phyloP scores from a whole-genome alignment of 2,797 vertebrate species.

The Coreius guichenoti region DNA sequence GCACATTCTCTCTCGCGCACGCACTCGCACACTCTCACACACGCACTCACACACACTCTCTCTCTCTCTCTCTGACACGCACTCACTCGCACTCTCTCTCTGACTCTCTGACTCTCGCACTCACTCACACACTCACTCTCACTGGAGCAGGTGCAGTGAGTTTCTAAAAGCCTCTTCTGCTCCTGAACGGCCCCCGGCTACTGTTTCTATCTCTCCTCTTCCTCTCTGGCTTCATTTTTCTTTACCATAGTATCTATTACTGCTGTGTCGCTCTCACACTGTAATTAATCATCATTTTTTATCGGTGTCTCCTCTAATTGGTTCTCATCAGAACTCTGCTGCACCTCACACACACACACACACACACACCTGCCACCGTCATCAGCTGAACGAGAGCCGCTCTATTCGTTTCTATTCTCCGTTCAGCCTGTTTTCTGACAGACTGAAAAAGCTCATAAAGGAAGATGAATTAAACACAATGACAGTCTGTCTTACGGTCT shows the following conservation, averaged over 20 bases:
- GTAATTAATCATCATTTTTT: slow-evolving; percentile 96
- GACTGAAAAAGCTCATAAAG: slow-evolving; percentile 21
- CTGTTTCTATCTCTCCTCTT: slow-evolving; percentile 9
- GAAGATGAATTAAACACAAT: background rate
- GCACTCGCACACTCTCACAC: background rate
- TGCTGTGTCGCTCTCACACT: slow-evolving; percentile 71
- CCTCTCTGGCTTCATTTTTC: slow-evolving; percentile 24
- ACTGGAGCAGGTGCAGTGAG: background rate
- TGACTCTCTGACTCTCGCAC: background rate
- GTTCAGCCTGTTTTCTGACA: slow-evolving; percentile 36
- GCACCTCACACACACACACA: slow-evolving; percentile 57
- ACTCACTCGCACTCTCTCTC: background rate
- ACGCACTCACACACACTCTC: too few relatives aligned
- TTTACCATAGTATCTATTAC: slow-evolving; percentile 29
- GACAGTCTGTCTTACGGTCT: background rate
- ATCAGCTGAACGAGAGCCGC: slow-evolving; percentile 39
- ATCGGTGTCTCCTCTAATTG: slow-evolving; percentile 91
- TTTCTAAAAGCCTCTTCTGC: slow-evolving; percentile 22
- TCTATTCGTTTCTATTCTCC: slow-evolving; percentile 35
- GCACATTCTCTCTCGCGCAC: background rate
- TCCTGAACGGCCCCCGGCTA: background rate
- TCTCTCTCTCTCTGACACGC: background rate
- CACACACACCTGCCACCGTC: slow-evolving; percentile 53
- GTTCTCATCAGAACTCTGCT: slow-evolving; percentile 89
- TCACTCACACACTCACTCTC: background rate